phyloP scores from a whole-genome alignment of 2,888 invertebrate genomes.

The Keiferia lycopersicella region DNA sequence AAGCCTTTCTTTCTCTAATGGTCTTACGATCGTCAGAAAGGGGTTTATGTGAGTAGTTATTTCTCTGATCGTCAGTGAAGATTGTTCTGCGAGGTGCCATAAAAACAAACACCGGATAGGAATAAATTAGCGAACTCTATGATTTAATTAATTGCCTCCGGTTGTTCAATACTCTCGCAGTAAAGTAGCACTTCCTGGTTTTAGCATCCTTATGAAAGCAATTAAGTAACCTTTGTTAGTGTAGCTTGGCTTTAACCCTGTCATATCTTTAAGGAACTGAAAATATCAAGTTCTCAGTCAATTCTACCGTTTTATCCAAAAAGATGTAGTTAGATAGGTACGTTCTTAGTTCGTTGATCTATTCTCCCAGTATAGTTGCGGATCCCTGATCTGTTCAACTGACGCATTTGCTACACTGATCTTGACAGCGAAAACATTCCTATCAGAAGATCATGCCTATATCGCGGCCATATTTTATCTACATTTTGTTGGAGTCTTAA shows the following conservation, averaged over 20 bases:
- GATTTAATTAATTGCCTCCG: conserved; percentile 24
- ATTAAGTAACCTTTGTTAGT: background rate
- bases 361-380: too few relatives aligned
- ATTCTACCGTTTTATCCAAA: background rate
- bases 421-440: too few relatives aligned
- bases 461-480: too few relatives aligned
- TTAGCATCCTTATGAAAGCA: background rate
- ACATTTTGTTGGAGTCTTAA: too few relatives aligned
- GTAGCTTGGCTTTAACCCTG: background rate
- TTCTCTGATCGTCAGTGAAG: background rate
- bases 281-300: too few relatives aligned
- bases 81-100: background rate
- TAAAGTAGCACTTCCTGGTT: conserved; percentile 31
- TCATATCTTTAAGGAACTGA: background rate
- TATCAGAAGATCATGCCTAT: too few relatives aligned
- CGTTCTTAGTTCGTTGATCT: too few relatives aligned
- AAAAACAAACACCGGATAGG: conserved; percentile 5
- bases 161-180: conserved; percentile 29
- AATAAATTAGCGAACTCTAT: conserved; percentile 15
- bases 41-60: background rate
- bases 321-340: too few relatives aligned
- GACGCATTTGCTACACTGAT: too few relatives aligned
- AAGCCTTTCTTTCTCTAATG: conserved; percentile 6
- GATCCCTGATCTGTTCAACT: too few relatives aligned
- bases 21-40: conserved; percentile 6